Base-by-base conservation (phyloP, 2,113 vertebrate species). In the Solea solea region DNA sequence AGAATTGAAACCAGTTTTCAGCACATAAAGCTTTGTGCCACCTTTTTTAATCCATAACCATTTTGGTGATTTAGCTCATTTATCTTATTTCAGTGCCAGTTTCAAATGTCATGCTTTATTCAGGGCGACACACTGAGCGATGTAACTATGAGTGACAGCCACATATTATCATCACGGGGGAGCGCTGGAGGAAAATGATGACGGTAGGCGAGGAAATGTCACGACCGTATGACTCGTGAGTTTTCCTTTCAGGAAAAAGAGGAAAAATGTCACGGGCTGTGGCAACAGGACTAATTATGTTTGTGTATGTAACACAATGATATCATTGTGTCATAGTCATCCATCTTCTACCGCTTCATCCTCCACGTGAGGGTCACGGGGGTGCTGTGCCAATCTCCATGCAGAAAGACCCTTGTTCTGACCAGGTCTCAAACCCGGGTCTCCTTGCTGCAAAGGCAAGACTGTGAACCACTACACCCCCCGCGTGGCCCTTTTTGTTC, bases 171-270 rank as follows among this genome's bases (percentile, higher is more conserved):
- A 40, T 74, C 55, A 0, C 7, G 21, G 21, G 8, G 54, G 65
- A 39, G 45, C 16, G 58, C 21, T 21, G 21, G 21, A 21, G 21
- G 21, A 21, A 21, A 21, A 21, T 21, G 21, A 21, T 21, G 21
- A 69, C 40, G 56, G 59, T 51, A 7, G 57, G 25, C 5, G 2
- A 57, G 55, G 63, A 69, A 83, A 60, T 63, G 11, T 72, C 71
- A 72, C 9, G 54, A 62, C 28, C 16, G 0, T 10, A 7, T 64
- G 69, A 53, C 15, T 60, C 66, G 34, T 10, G 63, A 21, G 13
- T 58, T 4, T 68, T 59, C 15, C 11, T 13, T 55, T 66, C 8
- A 13, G 12, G 13, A 4, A 50, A 42, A 44, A 34, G 9, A 11
- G 16, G 50, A 61, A 8, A 50, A 42, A 57, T 25, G 6, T 34